Evolutionary conservation across 1,140 invertebrate species (phyloP), one percentile per base, ranked within the genome.

Genomic region (Zaprionus vittiger): DNA sequence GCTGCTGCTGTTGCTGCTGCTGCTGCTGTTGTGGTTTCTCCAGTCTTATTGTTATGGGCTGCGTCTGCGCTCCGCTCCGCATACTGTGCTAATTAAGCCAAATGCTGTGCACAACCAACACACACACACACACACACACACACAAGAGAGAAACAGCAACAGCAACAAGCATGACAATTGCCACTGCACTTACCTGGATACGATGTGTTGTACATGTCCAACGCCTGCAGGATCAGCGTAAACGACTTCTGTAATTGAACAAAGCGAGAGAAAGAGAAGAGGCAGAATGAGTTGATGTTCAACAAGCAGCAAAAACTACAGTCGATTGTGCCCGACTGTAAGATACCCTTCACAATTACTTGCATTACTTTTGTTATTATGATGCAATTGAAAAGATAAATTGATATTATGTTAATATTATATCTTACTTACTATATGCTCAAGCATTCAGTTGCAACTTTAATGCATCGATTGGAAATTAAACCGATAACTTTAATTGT

Each of bases 161-260:
- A 22, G 4, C 26, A 60, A 56, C 52, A 70, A 72, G 49, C 71
- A 34, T 22, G 71, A 63, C 80, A 80, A 82, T 90, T 90, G 85
- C 85, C 73, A 90, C 85, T 82, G 85, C 85, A 92, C 92, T 95
- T 93, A 96, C 95, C 95, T 87, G 95, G 94, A 83, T 94, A 93
- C 65, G 95, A 95, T 86, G 94, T 95, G 92, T 96, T 96, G 93
- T 94, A 95, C 94, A 96, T 95, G 93, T 98, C 97, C 94, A 97
- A 95, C 70, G 97, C 97, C 94, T 98, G 97, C 78, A 98, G 95
- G 77, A 98, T 98, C 89, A 98, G 94, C 80, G 97, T 97, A 94
- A 98, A 98, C 76, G 97, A 97, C 93, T 97, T 96, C 97, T 98
- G 96, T 76, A 89, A 89, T 89, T 89, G 85, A 90, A 89, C 71